A percentile compares a stretch with the other conserved stretches of the same genome.
phyloP scores from a whole-genome alignment of 1,140 invertebrate genomes.

The silkworm (Bombyx mori) region DNA sequence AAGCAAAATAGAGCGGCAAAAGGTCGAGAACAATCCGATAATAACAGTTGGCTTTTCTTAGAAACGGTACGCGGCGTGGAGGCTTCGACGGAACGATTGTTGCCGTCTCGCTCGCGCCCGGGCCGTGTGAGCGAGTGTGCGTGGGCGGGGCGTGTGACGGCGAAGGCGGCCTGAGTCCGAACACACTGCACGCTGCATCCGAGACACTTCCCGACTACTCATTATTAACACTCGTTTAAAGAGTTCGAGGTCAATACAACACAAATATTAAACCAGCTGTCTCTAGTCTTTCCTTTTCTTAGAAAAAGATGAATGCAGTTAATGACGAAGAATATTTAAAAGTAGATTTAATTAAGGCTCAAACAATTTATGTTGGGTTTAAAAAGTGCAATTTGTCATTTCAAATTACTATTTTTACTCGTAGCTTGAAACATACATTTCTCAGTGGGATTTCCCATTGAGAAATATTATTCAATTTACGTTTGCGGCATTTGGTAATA shows the following conservation, averaged over 20 bases:
- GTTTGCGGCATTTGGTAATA: too few species aligned
- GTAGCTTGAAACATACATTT: too few species aligned
- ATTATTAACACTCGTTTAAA: constrained; percentile 42
- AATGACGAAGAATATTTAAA: too few species aligned
- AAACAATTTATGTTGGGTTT: too few species aligned
- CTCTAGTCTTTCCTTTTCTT: too few species aligned
- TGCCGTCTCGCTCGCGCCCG: constrained; percentile 37
- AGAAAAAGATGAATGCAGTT: too few species aligned
- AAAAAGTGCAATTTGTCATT: too few species aligned
- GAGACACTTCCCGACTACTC: constrained; percentile 51
- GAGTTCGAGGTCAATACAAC: constrained; percentile 27
- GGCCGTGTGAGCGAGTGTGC: constrained; percentile 41
- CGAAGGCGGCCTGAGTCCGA: constrained; percentile 26
- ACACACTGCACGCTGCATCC: constrained; percentile 48
- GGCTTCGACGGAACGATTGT: constrained; percentile 51
- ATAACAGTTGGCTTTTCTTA: constrained; percentile 67
- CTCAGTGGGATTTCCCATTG: too few species aligned
- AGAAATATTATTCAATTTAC: too few species aligned
- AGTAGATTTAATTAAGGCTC: too few species aligned
- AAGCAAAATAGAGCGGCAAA: constrained; percentile 34
- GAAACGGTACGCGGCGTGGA: constrained; percentile 52
- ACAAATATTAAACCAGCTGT: constrained; percentile 20
- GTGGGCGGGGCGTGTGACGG: constrained; percentile 53
- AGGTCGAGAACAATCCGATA: constrained; percentile 64
- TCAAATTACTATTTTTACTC: too few species aligned